Conservation (phyloP, 2,113 vertebrate genomes). For the Mungos mungo region DNA sequence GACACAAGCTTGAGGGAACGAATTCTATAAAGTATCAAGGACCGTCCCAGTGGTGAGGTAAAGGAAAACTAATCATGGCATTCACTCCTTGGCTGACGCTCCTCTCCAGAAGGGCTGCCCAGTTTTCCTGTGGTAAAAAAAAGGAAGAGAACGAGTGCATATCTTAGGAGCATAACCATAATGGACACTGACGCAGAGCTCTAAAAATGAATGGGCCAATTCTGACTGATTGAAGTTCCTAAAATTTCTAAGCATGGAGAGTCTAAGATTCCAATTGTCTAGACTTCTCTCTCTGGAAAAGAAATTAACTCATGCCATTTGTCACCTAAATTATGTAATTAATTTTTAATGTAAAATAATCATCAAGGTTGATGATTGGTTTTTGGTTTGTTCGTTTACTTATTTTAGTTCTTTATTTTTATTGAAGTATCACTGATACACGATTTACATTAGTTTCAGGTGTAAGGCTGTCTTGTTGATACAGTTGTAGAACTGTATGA, state of each 20-base stretch:
- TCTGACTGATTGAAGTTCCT: background rate
- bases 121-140: background rate
- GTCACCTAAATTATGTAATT: background rate
- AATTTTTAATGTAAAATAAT: conserved; percentile 37
- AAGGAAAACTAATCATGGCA: background rate
- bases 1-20: background rate
- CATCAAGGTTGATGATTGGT: background rate
- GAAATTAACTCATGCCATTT: background rate
- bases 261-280: background rate
- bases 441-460: background rate
- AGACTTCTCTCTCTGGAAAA: background rate
- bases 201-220: background rate
- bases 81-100: background rate
- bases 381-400: background rate
- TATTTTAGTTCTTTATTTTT: background rate
- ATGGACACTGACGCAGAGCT: background rate
- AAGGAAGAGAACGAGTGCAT: background rate
- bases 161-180: background rate
- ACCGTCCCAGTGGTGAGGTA: background rate
- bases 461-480: background rate
- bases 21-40: background rate
- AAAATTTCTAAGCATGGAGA: background rate
- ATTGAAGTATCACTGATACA: background rate
- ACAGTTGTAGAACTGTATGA: background rate
- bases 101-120: background rate